Base-by-base conservation (phyloP, 2,888 invertebrate species). In the Nomada goodeniana region DNA sequence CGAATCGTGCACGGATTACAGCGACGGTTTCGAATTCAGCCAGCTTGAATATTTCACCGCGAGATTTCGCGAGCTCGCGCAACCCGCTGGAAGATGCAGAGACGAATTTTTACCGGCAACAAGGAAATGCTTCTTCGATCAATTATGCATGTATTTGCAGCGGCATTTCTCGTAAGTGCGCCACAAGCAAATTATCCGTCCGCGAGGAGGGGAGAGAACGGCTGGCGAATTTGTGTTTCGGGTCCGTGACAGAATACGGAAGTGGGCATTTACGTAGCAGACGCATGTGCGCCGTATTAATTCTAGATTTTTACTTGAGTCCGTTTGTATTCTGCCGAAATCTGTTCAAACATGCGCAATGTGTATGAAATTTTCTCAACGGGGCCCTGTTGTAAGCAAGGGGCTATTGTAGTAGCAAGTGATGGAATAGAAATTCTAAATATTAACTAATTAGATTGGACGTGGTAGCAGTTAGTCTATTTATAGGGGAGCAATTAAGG, bases 1-100 rank as follows among this genome's bases (percentile, higher is more conserved):
- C 77, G 82, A 85, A 79, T 85, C 85, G 88, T 86, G 88, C 81
- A 77, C 82, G 80, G 82, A 88, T 88, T 84, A 83, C 82, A 80
- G 53, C 65, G 61, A 67, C 82, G 75, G 67, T 79, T 79, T 82
- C 71, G 72, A 84, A 84, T 85, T 83, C 74, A 77, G 65, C 72
- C 79, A 76, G 64, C 78, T 86, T 88, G 78, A 86, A 88, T 88
- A 85, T 88, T 88, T 86, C 79, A 84, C 77, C 69, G 23, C 63
- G 53, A 69, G 73, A 83, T 85, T 69, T 83, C 74, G 64, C 75
- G 70, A 81, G 60, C 76, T 74, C 71, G 69, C 53, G 61, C 63
- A 59, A 11, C 53, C 64, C 36, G 53, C 68, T 52, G 61, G 20
- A 73, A 72, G 53, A 63, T 65, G 72, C 74, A 64, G 7, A 61